Conservation (phyloP, 2,888 invertebrate genomes). For the Cremastinae sp. region DNA sequence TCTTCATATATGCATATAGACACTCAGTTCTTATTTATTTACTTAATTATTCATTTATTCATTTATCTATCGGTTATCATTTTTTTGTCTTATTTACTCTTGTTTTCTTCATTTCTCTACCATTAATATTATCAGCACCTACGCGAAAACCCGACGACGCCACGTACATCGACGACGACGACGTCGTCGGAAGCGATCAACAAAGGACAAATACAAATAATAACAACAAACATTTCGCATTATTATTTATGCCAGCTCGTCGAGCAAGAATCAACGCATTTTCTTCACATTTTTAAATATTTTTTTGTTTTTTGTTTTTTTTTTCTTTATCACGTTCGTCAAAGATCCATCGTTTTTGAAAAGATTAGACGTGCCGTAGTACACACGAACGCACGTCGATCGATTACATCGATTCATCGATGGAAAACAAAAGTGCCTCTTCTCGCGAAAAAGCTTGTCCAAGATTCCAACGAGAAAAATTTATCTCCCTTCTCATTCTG, state of each 20-base stretch:
- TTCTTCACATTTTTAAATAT: no score
- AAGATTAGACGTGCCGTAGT: background rate
- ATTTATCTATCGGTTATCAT: constrained; percentile 32
- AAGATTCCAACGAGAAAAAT: background rate
- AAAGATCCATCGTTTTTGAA: background rate
- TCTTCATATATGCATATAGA: constrained; percentile 36
- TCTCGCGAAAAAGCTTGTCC: background rate
- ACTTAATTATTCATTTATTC: background rate
- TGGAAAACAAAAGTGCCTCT: background rate
- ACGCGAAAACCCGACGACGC: constrained; percentile 56
- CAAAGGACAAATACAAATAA: constrained; percentile 38
- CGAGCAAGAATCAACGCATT: constrained; percentile 31
- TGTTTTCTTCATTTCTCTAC: constrained; percentile 16
- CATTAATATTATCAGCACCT: constrained; percentile 47
- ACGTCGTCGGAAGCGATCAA: constrained; percentile 55
- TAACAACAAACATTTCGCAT: constrained; percentile 29
- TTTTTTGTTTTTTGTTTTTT: no score
- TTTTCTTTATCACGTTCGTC: constrained; percentile 14
- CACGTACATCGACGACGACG: constrained; percentile 29
- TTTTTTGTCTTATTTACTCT: background rate
- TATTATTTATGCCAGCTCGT: constrained; percentile 9
- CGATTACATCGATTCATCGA: background rate
- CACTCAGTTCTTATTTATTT: constrained; percentile 45
- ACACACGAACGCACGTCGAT: background rate
- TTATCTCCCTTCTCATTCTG: no score